Evolutionary conservation across 2,113 vertebrate species (phyloP), one percentile per base, ranked within the genome.

Genomic region (Puffinus mauretanicus): DNA sequence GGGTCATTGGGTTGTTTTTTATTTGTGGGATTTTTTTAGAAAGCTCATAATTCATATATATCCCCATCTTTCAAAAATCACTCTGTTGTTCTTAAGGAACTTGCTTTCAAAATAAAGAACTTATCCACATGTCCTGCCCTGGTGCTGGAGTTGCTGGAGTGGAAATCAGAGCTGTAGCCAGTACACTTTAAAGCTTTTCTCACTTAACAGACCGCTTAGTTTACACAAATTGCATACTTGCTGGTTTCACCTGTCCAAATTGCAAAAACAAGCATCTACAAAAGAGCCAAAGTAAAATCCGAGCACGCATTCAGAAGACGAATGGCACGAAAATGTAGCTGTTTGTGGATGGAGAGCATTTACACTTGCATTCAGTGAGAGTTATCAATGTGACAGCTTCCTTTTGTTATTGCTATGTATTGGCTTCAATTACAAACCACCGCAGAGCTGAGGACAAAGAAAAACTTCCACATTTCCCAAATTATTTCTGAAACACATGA

Each of bases 211-310:
- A 78, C 80, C 58, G 93, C 70, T 81, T 79, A 78, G 96, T 95
- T 94, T 87, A 96, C 81, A 90, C 54, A 82, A 95, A 92, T 82
- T 79, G 54, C 94, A 95, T 78, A 86, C 75, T 93, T 93, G 66
- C 54, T 76, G 87, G 54, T 97, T 94, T 97, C 94, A 94, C 96
- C 95, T 97, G 95, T 97, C 94, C 88, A 96, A 97, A 97, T 79
- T 96, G 69, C 75, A 97, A 96, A 97, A 96, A 62, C 92, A 97
- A 97, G 89, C 88, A 94, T 90, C 92, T 90, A 44, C 82, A 95
- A 82, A 97, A 92, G 82, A 97, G 94, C 91, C 71, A 69, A 93
- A 94, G 84, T 70, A 75, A 75, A 96, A 96, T 76, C 54, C 51
- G 2, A 96, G 81, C 75, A 86, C 9, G 3, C 80, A 81, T 88